Percentiles rank a stretch among this genome's conserved stretches.
phyloP scores from a whole-genome alignment of 1,140 invertebrate genomes.

The Globodera ellingtonae region DNA sequence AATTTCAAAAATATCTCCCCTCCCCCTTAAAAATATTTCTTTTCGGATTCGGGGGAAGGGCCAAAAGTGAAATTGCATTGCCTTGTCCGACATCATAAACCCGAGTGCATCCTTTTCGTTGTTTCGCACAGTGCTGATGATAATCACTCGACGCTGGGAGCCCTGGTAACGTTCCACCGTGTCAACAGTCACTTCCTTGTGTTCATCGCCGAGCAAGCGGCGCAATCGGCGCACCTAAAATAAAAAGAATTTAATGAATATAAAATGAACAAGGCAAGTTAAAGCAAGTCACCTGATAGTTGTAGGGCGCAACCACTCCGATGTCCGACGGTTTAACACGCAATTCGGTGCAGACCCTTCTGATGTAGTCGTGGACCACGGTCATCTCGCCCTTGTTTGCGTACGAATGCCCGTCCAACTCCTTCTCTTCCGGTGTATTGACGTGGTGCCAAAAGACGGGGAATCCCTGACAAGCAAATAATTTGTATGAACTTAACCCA shows the following conservation, averaged over 20 bases:
- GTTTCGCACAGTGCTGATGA: constrained; percentile 38
- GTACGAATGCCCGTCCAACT: constrained; percentile 74
- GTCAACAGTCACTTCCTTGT: constrained; percentile 37
- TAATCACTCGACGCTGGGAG: constrained; percentile 42
- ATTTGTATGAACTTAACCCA: neutral
- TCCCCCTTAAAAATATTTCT: too few species aligned
- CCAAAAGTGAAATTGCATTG: neutral
- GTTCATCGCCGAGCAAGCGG: neutral
- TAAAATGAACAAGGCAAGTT: neutral
- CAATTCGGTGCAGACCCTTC: constrained; percentile 69
- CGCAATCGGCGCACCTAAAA: constrained; percentile 27
- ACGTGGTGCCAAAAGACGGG: constrained; percentile 40
- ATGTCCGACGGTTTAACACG: constrained; percentile 75
- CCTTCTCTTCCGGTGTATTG: constrained; percentile 16
- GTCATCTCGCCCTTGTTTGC: constrained; percentile 83
- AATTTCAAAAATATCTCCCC: neutral
- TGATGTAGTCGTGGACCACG: constrained; percentile 67
- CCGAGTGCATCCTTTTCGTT: constrained; percentile 24
- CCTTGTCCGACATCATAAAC: constrained; percentile 29
- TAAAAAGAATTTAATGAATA: too few species aligned
- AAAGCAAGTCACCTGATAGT: constrained; percentile 72
- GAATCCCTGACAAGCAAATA: constrained; percentile 40
- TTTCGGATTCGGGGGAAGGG: too few species aligned
- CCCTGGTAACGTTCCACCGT: constrained; percentile 43
- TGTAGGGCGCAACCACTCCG: constrained; percentile 89